These are phyloP conservation scores for Phoxinus dragarum DNA, from an alignment of 2,797 vertebrate species.

Conservation along the genomic window DNA sequence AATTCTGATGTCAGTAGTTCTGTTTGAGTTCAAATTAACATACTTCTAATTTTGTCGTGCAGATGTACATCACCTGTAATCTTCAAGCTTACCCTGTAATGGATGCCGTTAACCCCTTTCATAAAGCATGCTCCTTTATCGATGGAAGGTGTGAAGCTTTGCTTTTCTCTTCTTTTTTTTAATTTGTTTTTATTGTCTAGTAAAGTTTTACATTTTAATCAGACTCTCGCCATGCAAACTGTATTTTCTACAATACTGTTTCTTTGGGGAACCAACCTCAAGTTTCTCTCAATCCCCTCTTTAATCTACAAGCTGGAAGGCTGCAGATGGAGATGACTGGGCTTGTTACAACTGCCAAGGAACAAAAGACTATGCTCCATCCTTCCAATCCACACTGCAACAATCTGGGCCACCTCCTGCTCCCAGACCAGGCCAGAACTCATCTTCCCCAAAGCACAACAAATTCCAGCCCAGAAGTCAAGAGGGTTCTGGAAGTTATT, in stretches of 20 bases:
- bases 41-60: not conserved
- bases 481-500: conserved; percentile 1
- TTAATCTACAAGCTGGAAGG: conserved; percentile 52
- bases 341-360: conserved; percentile 46
- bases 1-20: not conserved
- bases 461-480: not conserved
- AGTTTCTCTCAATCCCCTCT: not conserved
- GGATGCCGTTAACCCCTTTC: conserved; percentile 19
- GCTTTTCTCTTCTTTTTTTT: fast-evolving
- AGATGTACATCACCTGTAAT: conserved; percentile 63
- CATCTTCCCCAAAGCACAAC: not conserved
- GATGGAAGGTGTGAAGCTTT: conserved; percentile 42
- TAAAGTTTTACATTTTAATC: not conserved
- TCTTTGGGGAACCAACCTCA: not conserved
- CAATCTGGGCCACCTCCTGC: not conserved
- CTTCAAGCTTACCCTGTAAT: conserved; percentile 50
- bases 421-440: not conserved
- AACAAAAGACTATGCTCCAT: not conserved
- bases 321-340: conserved; percentile 45
- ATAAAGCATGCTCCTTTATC: conserved; percentile 57
- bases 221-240: not conserved
- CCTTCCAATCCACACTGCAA: not conserved
- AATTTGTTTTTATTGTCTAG: not conserved
- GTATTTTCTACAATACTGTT: not conserved
- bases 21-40: not conserved